Evolutionary conservation across 2,113 vertebrate genomes (phyloP).

Genomic region (Myanophis thanlyinensis): DNA sequence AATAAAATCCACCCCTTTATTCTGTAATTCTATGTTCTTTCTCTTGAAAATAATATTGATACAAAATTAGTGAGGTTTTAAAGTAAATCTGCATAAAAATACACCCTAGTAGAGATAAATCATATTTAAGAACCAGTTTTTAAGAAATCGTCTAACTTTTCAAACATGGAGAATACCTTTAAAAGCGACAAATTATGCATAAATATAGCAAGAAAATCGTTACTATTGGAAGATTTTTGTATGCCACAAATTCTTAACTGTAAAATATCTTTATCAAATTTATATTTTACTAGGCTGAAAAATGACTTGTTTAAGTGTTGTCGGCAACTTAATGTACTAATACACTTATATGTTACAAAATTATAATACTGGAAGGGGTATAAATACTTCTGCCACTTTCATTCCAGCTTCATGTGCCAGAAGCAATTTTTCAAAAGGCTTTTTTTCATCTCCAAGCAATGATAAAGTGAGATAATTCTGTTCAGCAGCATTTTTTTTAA

Average conservation of each 20-base stretch:
- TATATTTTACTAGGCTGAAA: not conserved
- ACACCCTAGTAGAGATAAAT: not conserved
- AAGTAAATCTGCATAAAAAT: not conserved
- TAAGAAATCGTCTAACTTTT: not conserved
- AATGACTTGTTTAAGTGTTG: not conserved
- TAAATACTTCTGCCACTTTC: too few species aligned
- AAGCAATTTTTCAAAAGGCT: too few species aligned
- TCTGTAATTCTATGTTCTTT: not conserved
- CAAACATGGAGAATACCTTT: not conserved
- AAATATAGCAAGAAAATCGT: not conserved
- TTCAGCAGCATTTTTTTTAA: not conserved
- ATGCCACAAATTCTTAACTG: not conserved
- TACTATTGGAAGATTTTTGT: not conserved
- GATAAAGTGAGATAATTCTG: not conserved
- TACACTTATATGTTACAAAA: too few species aligned
- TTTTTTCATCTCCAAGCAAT: not conserved
- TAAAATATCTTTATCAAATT: too few species aligned
- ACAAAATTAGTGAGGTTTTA: not conserved
- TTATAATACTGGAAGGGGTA: too few species aligned
- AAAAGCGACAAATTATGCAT: too few species aligned
- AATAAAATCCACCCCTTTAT: not conserved
- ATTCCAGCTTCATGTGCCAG: too few species aligned
- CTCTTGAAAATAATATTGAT: not conserved
- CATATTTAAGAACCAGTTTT: not conserved
- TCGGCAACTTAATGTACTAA: not conserved